Conservation (phyloP, 1,140 invertebrate species). For the Drosophila oshimai region DNA sequence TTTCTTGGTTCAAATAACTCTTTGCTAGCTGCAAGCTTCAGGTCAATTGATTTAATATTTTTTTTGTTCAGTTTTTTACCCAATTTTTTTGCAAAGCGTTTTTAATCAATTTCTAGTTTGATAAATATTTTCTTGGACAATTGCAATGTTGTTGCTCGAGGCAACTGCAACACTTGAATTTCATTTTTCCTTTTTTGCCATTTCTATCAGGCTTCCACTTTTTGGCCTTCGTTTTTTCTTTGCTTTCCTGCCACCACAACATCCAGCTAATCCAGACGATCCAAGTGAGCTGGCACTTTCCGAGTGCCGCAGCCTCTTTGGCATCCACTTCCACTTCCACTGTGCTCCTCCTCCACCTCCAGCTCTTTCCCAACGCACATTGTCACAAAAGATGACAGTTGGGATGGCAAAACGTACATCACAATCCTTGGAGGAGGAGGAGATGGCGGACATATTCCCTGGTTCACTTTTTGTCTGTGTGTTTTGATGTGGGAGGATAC, state of each 20-base stretch:
- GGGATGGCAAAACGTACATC: conserved; percentile 62
- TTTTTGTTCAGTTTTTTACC: background rate
- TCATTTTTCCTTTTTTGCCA: conserved; percentile 14
- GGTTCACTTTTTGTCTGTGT: conserved; percentile 24
- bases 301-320: conserved; percentile 41
- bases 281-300: conserved; percentile 55
- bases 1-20: background rate
- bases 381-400: conserved; percentile 64
- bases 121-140: conserved; percentile 48
- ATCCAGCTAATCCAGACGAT: conserved; percentile 63
- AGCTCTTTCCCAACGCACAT: conserved; percentile 15
- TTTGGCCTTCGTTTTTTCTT: conserved; percentile 20
- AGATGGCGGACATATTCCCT: conserved; percentile 42
- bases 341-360: background rate
- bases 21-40: background rate
- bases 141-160: conserved; percentile 23
- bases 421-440: conserved; percentile 25
- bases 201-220: conserved; percentile 18
- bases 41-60: conserved; percentile 8
- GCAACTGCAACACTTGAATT: conserved; percentile 51
- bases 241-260: conserved; percentile 26
- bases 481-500: background rate
- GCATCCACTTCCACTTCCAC: conserved; percentile 9
- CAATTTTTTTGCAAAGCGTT: conserved; percentile 11
- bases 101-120: conserved; percentile 43